Evolutionary conservation across 2,888 invertebrate genomes (phyloP).

Genomic region (Caenorhabditis angaria): DNA sequence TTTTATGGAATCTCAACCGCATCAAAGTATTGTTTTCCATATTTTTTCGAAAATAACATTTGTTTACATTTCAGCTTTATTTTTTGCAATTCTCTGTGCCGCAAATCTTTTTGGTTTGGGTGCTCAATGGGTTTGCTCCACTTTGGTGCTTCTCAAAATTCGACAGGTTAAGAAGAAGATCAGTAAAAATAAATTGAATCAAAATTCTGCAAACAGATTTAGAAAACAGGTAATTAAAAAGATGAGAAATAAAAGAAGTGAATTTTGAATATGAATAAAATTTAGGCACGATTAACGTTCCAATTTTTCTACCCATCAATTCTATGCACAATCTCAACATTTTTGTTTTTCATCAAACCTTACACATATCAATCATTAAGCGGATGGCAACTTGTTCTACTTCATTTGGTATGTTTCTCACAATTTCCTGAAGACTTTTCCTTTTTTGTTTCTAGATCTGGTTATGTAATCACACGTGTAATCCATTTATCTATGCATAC

Average conservation of each 20-base stretch:
- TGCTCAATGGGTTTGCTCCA: slow-evolving; percentile 64
- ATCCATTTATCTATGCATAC: slow-evolving; percentile 70
- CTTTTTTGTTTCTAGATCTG: slow-evolving; percentile 55
- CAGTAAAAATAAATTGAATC: slow-evolving; percentile 66
- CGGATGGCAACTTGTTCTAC: slow-evolving; percentile 56
- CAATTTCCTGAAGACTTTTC: background rate
- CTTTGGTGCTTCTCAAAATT: slow-evolving; percentile 66
- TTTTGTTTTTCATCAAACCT: slow-evolving; percentile 65
- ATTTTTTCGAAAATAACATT: background rate
- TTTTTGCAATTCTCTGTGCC: slow-evolving; percentile 47
- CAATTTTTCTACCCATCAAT: slow-evolving; percentile 71
- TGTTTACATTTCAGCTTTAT: slow-evolving; percentile 45
- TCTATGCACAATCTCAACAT: slow-evolving; percentile 66
- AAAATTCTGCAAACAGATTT: slow-evolving; percentile 69
- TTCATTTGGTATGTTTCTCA: slow-evolving; percentile 63
- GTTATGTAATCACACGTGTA: slow-evolving; percentile 65
- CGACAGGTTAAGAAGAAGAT: slow-evolving; percentile 68
- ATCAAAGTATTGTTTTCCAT: slow-evolving; percentile 20
- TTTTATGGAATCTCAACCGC: slow-evolving; percentile 39
- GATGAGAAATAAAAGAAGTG: background rate
- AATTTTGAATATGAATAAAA: too few species aligned
- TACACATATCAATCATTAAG: slow-evolving; percentile 48
- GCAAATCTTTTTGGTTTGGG: slow-evolving; percentile 53
- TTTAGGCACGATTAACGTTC: slow-evolving; percentile 68
- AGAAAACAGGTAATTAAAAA: slow-evolving; percentile 60